phyloP scores from a whole-genome alignment of 2,797 vertebrate genomes.

The Helarctos malayanus region DNA sequence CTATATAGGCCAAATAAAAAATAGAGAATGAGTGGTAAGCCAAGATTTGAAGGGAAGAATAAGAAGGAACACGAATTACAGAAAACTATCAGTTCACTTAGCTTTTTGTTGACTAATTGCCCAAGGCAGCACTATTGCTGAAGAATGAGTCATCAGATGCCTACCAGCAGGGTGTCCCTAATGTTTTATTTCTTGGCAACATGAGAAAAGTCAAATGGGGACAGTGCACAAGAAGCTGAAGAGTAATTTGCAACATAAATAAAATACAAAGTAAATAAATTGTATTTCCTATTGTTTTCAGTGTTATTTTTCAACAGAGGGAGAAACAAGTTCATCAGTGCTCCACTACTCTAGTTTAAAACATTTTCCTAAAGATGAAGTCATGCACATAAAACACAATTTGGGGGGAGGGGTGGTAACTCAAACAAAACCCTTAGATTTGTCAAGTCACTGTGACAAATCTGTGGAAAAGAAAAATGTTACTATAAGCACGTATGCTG shows the following conservation, averaged over 20 bases:
- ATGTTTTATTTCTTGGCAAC: background rate
- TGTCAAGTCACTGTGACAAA: conserved; percentile 24
- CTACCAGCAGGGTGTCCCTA: background rate
- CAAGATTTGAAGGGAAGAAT: background rate
- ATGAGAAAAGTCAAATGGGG: background rate
- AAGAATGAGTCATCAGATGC: background rate
- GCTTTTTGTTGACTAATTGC: background rate
- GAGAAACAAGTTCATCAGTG: background rate
- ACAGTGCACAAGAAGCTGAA: background rate
- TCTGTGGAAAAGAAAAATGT: conserved; percentile 2
- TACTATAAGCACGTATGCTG: background rate
- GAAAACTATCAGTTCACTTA: background rate
- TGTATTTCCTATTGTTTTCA: conserved; percentile 16
- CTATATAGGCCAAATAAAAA: background rate
- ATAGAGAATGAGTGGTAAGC: background rate
- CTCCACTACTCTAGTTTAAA: background rate
- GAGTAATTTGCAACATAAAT: background rate
- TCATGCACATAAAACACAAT: conserved; percentile 36
- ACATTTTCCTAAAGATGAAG: conserved; percentile 32
- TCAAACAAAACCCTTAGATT: conserved; percentile 37
- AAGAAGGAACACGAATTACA: background rate
- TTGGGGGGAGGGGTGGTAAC: background rate
- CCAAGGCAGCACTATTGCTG: background rate
- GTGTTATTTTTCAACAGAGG: conserved; percentile 43
- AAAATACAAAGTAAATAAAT: conserved; percentile 1